Evolutionary conservation across 64 coral and sea anemone species (phyloP).

Genomic region (Montipora sp.): DNA sequence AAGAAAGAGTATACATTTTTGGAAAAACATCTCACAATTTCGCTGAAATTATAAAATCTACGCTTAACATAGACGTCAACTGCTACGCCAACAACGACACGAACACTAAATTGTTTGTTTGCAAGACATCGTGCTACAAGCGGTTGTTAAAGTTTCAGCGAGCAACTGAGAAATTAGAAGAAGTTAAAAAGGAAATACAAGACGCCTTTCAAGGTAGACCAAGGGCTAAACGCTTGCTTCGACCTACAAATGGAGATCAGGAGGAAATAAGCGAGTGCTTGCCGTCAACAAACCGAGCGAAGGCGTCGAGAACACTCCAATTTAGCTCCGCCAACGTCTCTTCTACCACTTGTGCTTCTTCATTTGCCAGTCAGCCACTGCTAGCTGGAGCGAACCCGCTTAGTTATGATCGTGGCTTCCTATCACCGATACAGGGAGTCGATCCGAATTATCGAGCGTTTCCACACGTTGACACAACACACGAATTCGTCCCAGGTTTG

Average conservation of each 20-base stretch:
- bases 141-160: conserved; percentile 4
- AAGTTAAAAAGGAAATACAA: conserved; percentile 3
- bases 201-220: background rate
- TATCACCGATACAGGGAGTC: background rate
- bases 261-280: background rate
- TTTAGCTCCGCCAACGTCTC: background rate
- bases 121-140: conserved; percentile 9
- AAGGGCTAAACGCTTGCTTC: conserved; percentile 10
- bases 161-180: background rate
- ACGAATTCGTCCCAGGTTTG: background rate
- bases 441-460: background rate
- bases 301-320: conserved; percentile 13
- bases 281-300: background rate
- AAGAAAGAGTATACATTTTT: conserved; percentile 17
- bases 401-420: background rate
- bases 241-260: background rate
- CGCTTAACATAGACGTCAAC: conserved; percentile 6
- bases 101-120: conserved; percentile 22
- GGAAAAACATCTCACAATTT: conserved; percentile 3
- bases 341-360: conserved; percentile 17
- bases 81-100: background rate
- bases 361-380: background rate
- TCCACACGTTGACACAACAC: background rate
- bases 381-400: background rate
- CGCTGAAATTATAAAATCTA: conserved; percentile 22